phyloP scores from a whole-genome alignment of 2,113 vertebrate genomes.

The Ceyx margarethae region DNA sequence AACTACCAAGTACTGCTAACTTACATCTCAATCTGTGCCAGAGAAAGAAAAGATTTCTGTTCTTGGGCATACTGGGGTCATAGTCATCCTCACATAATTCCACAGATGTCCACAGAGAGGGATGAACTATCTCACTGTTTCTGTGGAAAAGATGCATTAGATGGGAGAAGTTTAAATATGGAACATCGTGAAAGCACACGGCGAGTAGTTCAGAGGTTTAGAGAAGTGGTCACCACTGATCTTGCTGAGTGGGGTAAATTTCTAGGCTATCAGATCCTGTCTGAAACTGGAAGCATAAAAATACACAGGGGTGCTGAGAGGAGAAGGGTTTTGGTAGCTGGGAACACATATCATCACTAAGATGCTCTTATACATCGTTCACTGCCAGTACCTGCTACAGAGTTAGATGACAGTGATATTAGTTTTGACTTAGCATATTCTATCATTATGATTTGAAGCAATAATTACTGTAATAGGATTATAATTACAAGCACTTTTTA shows the following conservation, averaged over 20 bases:
- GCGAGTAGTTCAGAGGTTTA: neutral
- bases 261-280: accelerated
- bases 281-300: neutral
- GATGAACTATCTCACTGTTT: conserved; percentile 37
- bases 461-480: conserved; percentile 17
- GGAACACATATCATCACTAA: neutral
- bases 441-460: neutral
- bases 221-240: neutral
- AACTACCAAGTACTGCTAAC: conserved; percentile 27
- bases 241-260: accelerated
- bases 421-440: neutral
- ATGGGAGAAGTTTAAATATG: neutral
- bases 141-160: neutral
- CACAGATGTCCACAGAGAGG: neutral
- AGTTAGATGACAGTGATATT: neutral
- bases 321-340: neutral
- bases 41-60: conserved; percentile 35
- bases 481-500: conserved; percentile 23
- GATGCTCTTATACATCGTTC: neutral
- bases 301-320: neutral
- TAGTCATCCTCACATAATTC: neutral
- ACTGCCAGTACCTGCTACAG: neutral
- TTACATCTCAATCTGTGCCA: conserved; percentile 32
- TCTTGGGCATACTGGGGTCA: conserved; percentile 12
- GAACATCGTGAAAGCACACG: neutral